Conservation (phyloP, 2,888 invertebrate species). For the Dione juno region DNA sequence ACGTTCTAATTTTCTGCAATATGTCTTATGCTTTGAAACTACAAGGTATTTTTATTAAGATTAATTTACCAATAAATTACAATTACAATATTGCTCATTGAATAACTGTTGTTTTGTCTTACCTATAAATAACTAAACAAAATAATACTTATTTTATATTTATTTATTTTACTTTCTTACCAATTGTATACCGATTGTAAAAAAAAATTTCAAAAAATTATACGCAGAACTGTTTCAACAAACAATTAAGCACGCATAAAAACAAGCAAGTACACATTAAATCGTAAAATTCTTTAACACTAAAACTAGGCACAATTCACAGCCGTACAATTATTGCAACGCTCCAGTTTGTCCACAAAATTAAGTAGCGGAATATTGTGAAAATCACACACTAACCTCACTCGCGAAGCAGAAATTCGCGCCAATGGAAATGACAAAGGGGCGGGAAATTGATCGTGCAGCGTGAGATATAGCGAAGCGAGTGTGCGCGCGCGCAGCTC, state of each 20-base stretch:
- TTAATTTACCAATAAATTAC: neutral
- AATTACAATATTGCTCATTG: neutral
- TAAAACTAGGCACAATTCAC: constrained; percentile 42
- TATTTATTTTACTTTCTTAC: constrained; percentile 1
- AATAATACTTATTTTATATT: neutral
- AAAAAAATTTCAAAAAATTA: neutral
- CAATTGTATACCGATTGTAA: neutral
- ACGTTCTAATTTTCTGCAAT: neutral
- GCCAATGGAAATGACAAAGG: constrained; percentile 66
- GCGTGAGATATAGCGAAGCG: constrained; percentile 64
- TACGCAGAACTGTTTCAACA: constrained; percentile 18
- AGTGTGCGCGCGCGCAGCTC: constrained; percentile 78
- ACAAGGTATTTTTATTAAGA: neutral
- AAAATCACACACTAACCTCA: constrained; percentile 70
- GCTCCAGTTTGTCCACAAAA: constrained; percentile 45
- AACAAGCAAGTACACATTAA: constrained; percentile 23
- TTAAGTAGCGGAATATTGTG: constrained; percentile 43
- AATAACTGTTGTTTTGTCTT: neutral
- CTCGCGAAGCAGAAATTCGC: constrained; percentile 69
- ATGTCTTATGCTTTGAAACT: neutral
- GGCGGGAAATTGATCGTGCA: constrained; percentile 70
- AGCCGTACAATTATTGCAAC: constrained; percentile 37
- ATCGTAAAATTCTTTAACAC: constrained; percentile 28
- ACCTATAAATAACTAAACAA: neutral
- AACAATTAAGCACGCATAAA: constrained; percentile 25